A percentile compares a stretch with the other conserved stretches of the same genome.
These are phyloP conservation scores for Ibidorhyncha struthersii DNA, from an alignment of 2,113 vertebrate species.

Conservation along the genomic window DNA sequence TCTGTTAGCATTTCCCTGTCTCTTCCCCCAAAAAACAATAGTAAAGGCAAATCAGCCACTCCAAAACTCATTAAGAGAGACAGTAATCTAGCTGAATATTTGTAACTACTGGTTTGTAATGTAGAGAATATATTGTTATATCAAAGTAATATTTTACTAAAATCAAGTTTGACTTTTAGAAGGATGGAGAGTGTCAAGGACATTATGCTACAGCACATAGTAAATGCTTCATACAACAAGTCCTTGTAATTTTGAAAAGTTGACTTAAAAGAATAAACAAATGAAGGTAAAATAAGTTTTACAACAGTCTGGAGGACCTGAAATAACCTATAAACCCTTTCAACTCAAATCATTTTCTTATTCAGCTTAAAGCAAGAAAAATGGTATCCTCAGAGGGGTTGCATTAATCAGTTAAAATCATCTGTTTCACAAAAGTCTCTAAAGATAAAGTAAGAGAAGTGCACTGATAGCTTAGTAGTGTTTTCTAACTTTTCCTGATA, in stretches of 20 bases:
- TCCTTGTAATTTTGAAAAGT: not conserved
- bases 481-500: not conserved
- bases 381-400: not conserved
- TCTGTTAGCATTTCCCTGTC: not conserved
- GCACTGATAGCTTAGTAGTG: not conserved
- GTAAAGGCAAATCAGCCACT: not conserved
- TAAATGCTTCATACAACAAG: not conserved
- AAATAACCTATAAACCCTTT: not conserved
- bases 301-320: not conserved
- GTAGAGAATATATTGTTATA: not conserved
- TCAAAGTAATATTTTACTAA: not conserved
- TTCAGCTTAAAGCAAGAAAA: not conserved
- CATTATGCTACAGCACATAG: not conserved
- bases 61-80: not conserved
- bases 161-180: not conserved
- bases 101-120: not conserved
- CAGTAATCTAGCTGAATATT: not conserved
- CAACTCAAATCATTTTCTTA: not conserved
- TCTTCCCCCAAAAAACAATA: not conserved
- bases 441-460: not conserved
- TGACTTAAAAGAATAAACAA: not conserved
- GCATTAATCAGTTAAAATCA: not conserved
- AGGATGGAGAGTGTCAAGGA: not conserved
- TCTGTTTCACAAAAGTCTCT: not conserved
- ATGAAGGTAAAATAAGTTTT: not conserved